phyloP scores from a whole-genome alignment of 2,113 vertebrate genomes.

The Benitochromis conjunctus region DNA sequence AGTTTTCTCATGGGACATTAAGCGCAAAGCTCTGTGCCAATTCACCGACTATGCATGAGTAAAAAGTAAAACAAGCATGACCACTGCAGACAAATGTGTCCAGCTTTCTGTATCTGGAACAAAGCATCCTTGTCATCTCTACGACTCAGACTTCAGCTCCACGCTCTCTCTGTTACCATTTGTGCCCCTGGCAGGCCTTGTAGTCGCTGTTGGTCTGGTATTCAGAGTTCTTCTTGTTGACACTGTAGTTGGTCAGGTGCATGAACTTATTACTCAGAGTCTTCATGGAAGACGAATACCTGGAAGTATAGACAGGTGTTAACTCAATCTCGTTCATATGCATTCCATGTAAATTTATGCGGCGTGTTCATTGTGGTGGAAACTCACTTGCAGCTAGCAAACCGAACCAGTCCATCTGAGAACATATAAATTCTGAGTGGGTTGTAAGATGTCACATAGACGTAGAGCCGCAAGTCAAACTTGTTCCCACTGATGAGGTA shows the following conservation, averaged over 20 bases:
- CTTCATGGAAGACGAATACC: slow-evolving; percentile 95
- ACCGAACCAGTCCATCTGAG: slow-evolving; percentile 93
- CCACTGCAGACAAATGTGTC: neutral
- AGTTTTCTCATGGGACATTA: too few relatives aligned
- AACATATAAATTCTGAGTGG: slow-evolving; percentile 94
- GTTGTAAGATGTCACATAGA: slow-evolving; percentile 92
- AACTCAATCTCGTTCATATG: neutral
- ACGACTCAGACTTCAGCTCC: too few relatives aligned
- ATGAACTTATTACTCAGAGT: slow-evolving; percentile 95
- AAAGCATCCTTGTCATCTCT: neutral
- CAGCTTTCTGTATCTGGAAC: neutral
- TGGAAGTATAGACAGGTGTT: slow-evolving; percentile 25
- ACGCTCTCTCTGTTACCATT: slow-evolving; percentile 82
- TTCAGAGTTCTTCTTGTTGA: slow-evolving; percentile 92
- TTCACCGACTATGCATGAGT: neutral
- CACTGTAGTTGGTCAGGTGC: slow-evolving; percentile 98
- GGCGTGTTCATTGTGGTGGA: rapidly evolving
- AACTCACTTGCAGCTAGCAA: slow-evolving; percentile 97
- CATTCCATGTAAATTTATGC: neutral
- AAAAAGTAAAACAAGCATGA: neutral
- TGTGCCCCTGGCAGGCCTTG: slow-evolving; percentile 94
- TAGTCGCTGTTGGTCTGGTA: slow-evolving; percentile 89
- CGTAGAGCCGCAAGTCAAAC: slow-evolving; percentile 96
- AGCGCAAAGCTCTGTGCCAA: neutral
- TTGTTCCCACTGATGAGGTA: slow-evolving; percentile 98